Evolutionary conservation across 1,140 invertebrate species (phyloP).

Genomic region (Drosophila bipectinata): DNA sequence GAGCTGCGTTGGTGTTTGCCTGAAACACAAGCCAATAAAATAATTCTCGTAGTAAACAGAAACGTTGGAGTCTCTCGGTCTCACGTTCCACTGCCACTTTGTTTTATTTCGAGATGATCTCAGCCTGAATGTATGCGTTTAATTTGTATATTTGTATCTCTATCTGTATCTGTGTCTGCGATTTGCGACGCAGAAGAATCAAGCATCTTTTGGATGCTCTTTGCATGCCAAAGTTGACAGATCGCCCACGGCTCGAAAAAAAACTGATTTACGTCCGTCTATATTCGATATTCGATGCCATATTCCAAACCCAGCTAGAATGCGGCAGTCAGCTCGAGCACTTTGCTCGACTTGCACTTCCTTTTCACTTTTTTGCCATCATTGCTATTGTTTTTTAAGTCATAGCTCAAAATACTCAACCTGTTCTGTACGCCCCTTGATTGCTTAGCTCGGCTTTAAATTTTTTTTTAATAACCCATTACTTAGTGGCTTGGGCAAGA

Average conservation of each 20-base stretch:
- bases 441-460: constrained; percentile 18
- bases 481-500: constrained; percentile 47
- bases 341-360: constrained; percentile 42
- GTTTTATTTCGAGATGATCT: constrained; percentile 62
- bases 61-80: constrained; percentile 15
- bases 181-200: constrained; percentile 57
- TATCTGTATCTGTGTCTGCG: background rate
- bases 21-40: constrained; percentile 63
- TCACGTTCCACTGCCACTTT: constrained; percentile 1
- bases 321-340: constrained; percentile 23
- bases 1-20: constrained; percentile 68
- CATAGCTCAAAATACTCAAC: constrained; percentile 16
- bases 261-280: constrained; percentile 26
- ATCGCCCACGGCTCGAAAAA: constrained; percentile 33
- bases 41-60: constrained; percentile 60
- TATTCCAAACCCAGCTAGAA: constrained; percentile 5
- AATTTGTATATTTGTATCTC: constrained; percentile 18
- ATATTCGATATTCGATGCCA: constrained; percentile 22
- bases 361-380: constrained; percentile 18
- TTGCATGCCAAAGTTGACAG: constrained; percentile 44
- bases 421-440: constrained; percentile 44
- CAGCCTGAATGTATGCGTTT: constrained; percentile 42
- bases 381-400: constrained; percentile 15
- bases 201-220: constrained; percentile 49
- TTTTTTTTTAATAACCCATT: constrained; percentile 37